Base-by-base conservation (phyloP, 2,113 vertebrate genomes). In the Miniopterus natalensis region DNA sequence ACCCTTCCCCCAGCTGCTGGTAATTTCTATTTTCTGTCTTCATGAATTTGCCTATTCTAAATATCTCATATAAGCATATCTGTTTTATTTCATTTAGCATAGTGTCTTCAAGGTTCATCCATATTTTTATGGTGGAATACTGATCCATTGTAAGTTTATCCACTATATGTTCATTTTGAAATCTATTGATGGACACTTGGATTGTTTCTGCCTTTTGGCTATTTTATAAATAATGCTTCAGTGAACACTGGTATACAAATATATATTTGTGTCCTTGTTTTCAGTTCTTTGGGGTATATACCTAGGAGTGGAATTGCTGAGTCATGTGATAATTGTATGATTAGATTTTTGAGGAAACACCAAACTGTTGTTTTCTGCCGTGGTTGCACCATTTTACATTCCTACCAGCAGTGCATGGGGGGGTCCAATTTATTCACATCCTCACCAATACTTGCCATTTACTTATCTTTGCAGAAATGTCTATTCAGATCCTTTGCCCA, bases 291-390 rank as follows among this genome's bases (percentile, higher is more conserved):
- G 18, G 57, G 14, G 6, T 68, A 49, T 73, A 66, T 47, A 80
- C 65, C 49, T 57, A 59, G 51, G 25, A 93, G 15, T 65, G 17
- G 55, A 80, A 21, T 68, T 85, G 49, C 73, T 89, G 27, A 47
- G 25, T 42, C 36, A 71, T 45, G 23, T 74, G 29, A 45, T 36
- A 63, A 49, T 84, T 65, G 12, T 66, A 45, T 83, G 53, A 77
- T 87, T 68, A 91, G 27, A 12, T 91, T 95, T 78, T 89, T 80
- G 94, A 86, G 81, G 47, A 86, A 40, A 47, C 40, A 40, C 36
- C 55, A 47, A 47, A 47, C 55, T 71, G n/a, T 45, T 84, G n/a
- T 45, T 84, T 74, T 51, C 42, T 14, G 45, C 14, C 70, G 27
- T 79, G 15, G 4, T 84, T 78, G 5, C 5, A 55, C 47, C 31